Evolutionary conservation across 2,888 invertebrate species (phyloP), one percentile per base, ranked within the genome.

Genomic region (Ectropis crepuscularia): DNA sequence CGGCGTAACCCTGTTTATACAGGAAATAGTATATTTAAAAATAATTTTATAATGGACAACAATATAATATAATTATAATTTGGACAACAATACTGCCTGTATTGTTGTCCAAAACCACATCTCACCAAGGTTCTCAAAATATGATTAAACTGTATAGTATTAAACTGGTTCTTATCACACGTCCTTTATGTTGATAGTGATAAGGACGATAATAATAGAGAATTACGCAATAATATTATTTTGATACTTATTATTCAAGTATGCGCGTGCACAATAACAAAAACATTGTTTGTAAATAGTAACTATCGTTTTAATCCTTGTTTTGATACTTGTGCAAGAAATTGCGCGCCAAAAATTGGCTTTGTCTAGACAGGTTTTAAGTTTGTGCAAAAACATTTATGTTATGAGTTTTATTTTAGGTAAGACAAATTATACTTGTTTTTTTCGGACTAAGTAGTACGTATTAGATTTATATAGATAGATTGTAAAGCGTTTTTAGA

Each of bases 211-310:
- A 61, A 51, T 46, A 58, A 16, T 10, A 6, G 9, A 45, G 28
- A 47, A 53, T 53, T 47, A 65, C 57, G 43, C 45, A 63, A 43
- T 47, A 42, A 57, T 16, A 12, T 57, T 53, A 42, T 53, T 60
- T 60, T 59, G 58, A 12, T 42, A 57, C 49, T 37, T 49, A 43
- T 48, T 50, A 49, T 51, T 45, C 42, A 43, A 28, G 37, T 42
- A 11, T 36, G 45, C 9, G 6, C 11, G 12, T 16, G 37, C 6
- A 55, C 46, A 50, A 51, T 41, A 55, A 55, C 53, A 42, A 53
- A 54, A 53, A 39, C 39, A 49, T 49, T 53, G 59, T 41, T 61
- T 42, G 60, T 49, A 61, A 54, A 54, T 39, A 59, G 4, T 11
- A 16, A 6, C 28, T 59, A 43, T 53, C 47, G 42, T 36, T 53